Percentiles rank a stretch among this genome's conserved stretches.
phyloP scores from a whole-genome alignment of 2,888 invertebrate species.

The Marasmarcha lunaedactyla region DNA sequence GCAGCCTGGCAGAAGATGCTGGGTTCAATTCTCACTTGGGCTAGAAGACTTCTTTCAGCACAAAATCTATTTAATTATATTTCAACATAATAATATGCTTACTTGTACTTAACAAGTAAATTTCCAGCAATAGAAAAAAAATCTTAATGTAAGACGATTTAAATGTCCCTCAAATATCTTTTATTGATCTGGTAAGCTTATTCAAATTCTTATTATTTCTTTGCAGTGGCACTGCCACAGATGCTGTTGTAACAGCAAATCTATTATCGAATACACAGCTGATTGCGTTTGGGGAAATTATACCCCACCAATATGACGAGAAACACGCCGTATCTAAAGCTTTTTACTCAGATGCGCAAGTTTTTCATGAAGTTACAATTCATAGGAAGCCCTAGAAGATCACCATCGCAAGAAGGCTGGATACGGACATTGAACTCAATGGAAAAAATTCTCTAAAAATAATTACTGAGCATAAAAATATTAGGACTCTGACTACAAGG shows the following conservation, averaged over 20 bases:
- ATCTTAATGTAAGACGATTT: no score
- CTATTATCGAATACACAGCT: conserved; percentile 2
- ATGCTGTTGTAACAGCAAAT: conserved; percentile 4
- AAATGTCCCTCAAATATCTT: no score
- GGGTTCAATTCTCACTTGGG: no score
- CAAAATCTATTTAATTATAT: no score
- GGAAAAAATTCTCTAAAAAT: conserved; percentile 9
- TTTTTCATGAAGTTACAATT: conserved; percentile 9
- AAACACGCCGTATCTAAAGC: background rate
- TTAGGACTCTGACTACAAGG: conserved; percentile 12
- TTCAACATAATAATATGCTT: no score
- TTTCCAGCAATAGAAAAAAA: no score
- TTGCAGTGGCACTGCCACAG: conserved; percentile 3
- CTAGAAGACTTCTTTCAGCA: no score
- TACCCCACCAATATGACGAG: conserved; percentile 1
- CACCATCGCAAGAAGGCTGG: conserved; percentile 14
- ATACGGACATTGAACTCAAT: conserved; percentile 11
- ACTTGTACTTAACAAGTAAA: no score
- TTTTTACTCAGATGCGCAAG: conserved; percentile 7
- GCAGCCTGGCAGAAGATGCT: no score
- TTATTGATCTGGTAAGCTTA: no score
- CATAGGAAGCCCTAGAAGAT: conserved; percentile 6
- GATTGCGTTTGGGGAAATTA: conserved; percentile 7
- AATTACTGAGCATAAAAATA: background rate
- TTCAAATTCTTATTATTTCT: background rate